Percentiles rank a stretch among this genome's conserved stretches.
These are phyloP conservation scores for Pteropus alecto DNA, from an alignment of 2,113 vertebrate species.

Conservation along the genomic window DNA sequence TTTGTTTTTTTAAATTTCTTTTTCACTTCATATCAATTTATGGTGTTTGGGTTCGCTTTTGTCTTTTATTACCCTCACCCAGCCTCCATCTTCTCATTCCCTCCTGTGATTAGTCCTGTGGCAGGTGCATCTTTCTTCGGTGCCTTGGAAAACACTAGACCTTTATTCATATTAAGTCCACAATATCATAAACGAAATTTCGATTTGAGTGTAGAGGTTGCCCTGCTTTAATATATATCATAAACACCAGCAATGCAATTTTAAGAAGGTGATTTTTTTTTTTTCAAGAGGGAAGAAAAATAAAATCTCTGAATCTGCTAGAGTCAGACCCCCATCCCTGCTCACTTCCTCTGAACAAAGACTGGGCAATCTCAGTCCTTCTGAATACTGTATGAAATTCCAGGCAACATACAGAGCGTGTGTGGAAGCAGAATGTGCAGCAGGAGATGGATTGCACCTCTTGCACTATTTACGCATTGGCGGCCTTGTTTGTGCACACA, in stretches of 20 bases:
- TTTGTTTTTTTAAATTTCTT: not conserved
- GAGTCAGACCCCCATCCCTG: not conserved
- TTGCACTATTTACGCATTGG: not conserved
- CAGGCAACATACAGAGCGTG: conserved; percentile 5
- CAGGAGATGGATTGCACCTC: conserved; percentile 23
- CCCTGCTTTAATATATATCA: conserved; percentile 80
- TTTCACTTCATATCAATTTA: conserved; percentile 56
- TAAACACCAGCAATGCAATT: conserved; percentile 78
- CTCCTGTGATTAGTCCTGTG: conserved; percentile 51
- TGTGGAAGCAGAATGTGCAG: not conserved
- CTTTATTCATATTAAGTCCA: conserved; percentile 80
- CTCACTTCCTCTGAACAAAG: conserved; percentile 59
- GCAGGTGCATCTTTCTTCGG: conserved; percentile 79
- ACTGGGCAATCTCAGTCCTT: not conserved
- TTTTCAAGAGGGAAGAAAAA: conserved; percentile 47
- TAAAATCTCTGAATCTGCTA: conserved; percentile 65
- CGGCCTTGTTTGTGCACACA: not conserved
- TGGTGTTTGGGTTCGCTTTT: conserved; percentile 42
- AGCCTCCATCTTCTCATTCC: conserved; percentile 33
- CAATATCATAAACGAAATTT: conserved; percentile 80
- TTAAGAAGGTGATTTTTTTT: conserved; percentile 70
- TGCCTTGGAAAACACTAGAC: conserved; percentile 75
- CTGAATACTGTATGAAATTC: conserved; percentile 39
- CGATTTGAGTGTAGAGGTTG: conserved; percentile 73
- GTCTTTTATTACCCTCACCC: conserved; percentile 46